phyloP scores from a whole-genome alignment of 2,797 vertebrate genomes.

The Schizothorax lantsangensis region DNA sequence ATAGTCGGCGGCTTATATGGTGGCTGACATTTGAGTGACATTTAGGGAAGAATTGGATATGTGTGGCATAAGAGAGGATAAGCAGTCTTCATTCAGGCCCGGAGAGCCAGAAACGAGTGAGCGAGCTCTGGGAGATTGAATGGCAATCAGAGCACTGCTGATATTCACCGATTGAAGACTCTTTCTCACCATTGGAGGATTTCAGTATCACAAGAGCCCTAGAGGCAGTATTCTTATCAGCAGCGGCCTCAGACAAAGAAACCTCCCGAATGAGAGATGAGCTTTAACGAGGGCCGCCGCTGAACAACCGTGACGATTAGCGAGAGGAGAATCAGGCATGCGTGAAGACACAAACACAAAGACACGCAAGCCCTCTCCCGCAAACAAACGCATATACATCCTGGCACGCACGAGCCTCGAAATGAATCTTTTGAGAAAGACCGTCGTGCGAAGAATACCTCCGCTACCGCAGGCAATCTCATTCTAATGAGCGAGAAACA shows the following conservation, averaged over 20 bases:
- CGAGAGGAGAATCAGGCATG: conserved; percentile 73
- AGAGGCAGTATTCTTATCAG: conserved; percentile 86
- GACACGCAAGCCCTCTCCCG: conserved; percentile 17
- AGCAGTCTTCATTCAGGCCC: conserved; percentile 74
- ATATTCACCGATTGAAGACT: conserved; percentile 85
- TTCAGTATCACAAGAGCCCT: conserved; percentile 85
- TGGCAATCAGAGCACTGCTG: conserved; percentile 83
- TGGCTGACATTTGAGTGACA: conserved; percentile 85
- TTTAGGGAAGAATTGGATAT: conserved; percentile 78
- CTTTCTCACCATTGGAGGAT: conserved; percentile 81
- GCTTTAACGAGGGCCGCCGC: conserved; percentile 78
- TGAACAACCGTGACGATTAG: conserved; percentile 80
- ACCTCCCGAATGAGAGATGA: conserved; percentile 80
- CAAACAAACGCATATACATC: conserved; percentile 27
- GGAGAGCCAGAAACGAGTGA: conserved; percentile 73
- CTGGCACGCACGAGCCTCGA: conserved; percentile 55
- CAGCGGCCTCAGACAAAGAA: conserved; percentile 81
- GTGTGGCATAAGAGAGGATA: conserved; percentile 71
- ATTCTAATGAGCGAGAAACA: conserved; percentile 75
- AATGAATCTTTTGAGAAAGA: conserved; percentile 55
- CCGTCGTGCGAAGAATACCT: conserved; percentile 45
- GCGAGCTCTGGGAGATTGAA: conserved; percentile 78
- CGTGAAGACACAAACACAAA: conserved; percentile 41
- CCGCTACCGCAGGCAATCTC: conserved; percentile 39
- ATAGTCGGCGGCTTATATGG: conserved; percentile 70